Evolutionary conservation across 1,140 invertebrate species (phyloP).

Genomic region (Anadara kagoshimensis): DNA sequence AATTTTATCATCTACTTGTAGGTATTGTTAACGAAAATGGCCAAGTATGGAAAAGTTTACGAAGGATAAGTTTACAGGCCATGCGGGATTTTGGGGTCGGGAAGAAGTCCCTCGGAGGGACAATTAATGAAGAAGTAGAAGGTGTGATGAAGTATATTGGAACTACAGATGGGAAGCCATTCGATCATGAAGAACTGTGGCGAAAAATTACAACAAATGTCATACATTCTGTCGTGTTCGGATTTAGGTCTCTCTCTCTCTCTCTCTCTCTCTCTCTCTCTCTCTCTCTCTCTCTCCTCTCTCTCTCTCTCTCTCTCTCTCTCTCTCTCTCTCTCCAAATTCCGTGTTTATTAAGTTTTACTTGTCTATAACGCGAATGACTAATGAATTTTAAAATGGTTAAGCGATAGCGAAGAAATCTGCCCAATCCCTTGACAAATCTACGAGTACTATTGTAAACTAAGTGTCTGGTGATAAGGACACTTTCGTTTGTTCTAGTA

Average conservation of each 20-base stretch:
- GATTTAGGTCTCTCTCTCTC: constrained; percentile 39
- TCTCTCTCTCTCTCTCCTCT: no score
- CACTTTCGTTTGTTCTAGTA: no score
- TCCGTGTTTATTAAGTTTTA: no score
- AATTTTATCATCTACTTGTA: constrained; percentile 16
- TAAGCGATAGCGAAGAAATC: no score
- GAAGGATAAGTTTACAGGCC: constrained; percentile 91
- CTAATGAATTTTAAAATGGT: no score
- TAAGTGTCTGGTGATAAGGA: no score
- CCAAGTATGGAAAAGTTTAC: constrained; percentile 58
- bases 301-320: no score
- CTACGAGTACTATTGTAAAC: no score
- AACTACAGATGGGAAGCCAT: constrained; percentile 28
- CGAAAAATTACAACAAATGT: constrained; percentile 51
- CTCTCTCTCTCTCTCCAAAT: no score
- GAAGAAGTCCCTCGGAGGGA: constrained; percentile 57
- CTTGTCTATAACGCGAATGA: no score
- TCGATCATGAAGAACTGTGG: constrained; percentile 42
- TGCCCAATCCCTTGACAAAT: no score
- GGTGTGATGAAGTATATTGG: constrained; percentile 43
- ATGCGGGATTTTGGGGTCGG: constrained; percentile 89
- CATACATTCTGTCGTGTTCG: constrained; percentile 58
- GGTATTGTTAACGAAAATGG: constrained; percentile 52
- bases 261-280: no score
- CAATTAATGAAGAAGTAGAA: constrained; percentile 47